A percentile compares a stretch with the other conserved stretches of the same genome.
Evolutionary conservation across 2,888 invertebrate species (phyloP).

Genomic region (Salpingus planirostris): DNA sequence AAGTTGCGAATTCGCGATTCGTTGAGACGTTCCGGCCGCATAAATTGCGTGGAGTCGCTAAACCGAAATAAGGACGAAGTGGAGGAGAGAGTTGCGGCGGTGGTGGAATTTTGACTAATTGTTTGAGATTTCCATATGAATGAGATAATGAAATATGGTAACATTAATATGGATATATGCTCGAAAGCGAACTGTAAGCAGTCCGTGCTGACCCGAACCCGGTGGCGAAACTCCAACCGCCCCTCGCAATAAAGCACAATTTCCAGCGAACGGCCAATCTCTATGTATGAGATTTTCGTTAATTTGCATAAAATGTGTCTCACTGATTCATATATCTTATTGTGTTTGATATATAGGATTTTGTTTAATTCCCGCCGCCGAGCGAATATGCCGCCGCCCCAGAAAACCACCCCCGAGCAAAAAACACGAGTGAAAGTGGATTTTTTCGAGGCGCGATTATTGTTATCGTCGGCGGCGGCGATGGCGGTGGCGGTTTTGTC

Average conservation of each 20-base stretch:
- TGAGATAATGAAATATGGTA: conserved; percentile 74
- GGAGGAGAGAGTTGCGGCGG: too few relatives aligned
- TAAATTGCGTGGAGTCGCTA: too few relatives aligned
- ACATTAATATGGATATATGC: conserved; percentile 67
- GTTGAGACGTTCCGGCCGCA: too few relatives aligned
- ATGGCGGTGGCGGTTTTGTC: too few relatives aligned
- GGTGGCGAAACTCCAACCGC: conserved; percentile 4
- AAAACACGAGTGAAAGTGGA: too few relatives aligned
- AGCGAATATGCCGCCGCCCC: conserved; percentile 19
- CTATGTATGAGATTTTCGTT: conserved; percentile 44
- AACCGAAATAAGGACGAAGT: too few relatives aligned
- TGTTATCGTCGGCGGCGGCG: too few relatives aligned
- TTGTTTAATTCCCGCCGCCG: conserved; percentile 26
- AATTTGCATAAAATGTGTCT: conserved; percentile 46
- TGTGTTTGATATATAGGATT: conserved; percentile 39
- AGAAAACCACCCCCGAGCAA: too few relatives aligned
- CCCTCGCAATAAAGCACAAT: conserved; percentile 14
- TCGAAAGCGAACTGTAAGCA: conserved; percentile 42
- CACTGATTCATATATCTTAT: conserved; percentile 44
- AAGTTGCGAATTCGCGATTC: too few relatives aligned
- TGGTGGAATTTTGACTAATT: conserved; percentile 47
- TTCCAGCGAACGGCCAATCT: conserved; percentile 33
- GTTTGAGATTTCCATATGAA: conserved; percentile 71
- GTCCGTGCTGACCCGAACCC: conserved; percentile 26
- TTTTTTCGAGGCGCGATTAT: too few relatives aligned